These are phyloP conservation scores for Leuctra nigra DNA, from an alignment of 2,888 invertebrate species.

Conservation along the genomic window DNA sequence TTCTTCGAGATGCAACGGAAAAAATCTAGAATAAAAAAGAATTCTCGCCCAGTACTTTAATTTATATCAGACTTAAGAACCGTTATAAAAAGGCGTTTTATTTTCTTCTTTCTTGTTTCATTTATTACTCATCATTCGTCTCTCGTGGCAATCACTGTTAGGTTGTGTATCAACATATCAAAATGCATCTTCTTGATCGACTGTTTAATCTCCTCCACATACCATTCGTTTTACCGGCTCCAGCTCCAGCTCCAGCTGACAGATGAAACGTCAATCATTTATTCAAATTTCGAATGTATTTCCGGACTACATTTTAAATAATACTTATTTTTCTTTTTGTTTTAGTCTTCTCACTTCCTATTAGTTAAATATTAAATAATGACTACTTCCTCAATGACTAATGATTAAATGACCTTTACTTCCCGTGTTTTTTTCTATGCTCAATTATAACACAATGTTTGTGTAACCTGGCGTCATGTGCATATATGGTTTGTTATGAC, in stretches of 20 bases:
- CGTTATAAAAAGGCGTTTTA: conserved; percentile 13
- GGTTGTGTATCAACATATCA: no score
- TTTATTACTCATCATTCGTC: conserved; percentile 3
- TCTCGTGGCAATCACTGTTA: not conserved
- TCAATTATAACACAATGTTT: not conserved
- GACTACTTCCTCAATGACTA: conserved; percentile 4
- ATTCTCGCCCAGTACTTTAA: not conserved
- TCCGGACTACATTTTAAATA: conserved; percentile 1
- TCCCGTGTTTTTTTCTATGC: not conserved
- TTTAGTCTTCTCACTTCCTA: conserved; percentile 10
- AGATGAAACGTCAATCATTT: not conserved
- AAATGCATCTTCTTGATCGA: no score
- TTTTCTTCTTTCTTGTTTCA: conserved; percentile 1
- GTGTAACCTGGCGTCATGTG: no score
- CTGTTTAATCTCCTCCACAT: not conserved
- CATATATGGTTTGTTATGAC: no score
- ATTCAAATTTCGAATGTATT: not conserved
- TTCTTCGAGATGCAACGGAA: no score
- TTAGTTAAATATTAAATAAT: conserved; percentile 8
- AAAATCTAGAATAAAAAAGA: no score
- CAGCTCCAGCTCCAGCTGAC: no score
- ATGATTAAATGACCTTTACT: not conserved
- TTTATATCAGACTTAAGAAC: not conserved
- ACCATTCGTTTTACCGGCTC: no score
- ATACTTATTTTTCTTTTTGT: conserved; percentile 3